Evolutionary conservation across 2,888 invertebrate species (phyloP).

Genomic region (Athripsodes cinereus): DNA sequence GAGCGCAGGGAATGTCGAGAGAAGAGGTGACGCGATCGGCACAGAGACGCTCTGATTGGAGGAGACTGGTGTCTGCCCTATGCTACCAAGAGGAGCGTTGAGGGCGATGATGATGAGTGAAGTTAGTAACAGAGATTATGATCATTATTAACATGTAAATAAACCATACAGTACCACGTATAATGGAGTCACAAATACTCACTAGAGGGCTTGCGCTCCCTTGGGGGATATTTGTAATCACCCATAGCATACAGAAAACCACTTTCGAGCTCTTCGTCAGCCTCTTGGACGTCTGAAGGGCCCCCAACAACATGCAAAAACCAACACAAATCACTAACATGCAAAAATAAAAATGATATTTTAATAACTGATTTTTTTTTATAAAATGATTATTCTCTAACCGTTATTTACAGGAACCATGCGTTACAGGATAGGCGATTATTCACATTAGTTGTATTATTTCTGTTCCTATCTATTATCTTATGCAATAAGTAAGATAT

Average conservation of each 20-base stretch:
- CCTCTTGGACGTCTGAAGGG: slow-evolving; percentile 50
- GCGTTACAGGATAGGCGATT: too few relatives aligned
- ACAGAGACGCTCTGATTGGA: too few relatives aligned
- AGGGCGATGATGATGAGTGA: not conserved
- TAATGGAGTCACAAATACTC: slow-evolving; percentile 35
- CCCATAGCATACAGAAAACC: slow-evolving; percentile 30
- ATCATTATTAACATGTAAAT: not conserved
- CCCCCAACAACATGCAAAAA: slow-evolving; percentile 10
- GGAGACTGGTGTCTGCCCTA: too few relatives aligned
- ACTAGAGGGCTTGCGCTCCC: slow-evolving; percentile 53
- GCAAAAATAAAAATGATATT: slow-evolving; percentile 18
- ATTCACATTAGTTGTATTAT: too few relatives aligned
- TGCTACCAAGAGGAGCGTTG: too few relatives aligned
- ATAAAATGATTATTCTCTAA: too few relatives aligned
- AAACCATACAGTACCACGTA: not conserved
- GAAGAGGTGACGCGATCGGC: too few relatives aligned
- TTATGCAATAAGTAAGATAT: too few relatives aligned
- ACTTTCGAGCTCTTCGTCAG: slow-evolving; percentile 44
- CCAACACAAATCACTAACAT: slow-evolving; percentile 22
- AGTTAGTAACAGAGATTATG: not conserved
- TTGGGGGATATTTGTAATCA: slow-evolving; percentile 39
- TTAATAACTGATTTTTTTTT: too few relatives aligned
- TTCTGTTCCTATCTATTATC: too few relatives aligned
- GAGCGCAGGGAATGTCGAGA: too few relatives aligned
- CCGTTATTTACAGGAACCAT: too few relatives aligned